phyloP scores from a whole-genome alignment of 2,888 invertebrate species.

The Timema cristinae region DNA sequence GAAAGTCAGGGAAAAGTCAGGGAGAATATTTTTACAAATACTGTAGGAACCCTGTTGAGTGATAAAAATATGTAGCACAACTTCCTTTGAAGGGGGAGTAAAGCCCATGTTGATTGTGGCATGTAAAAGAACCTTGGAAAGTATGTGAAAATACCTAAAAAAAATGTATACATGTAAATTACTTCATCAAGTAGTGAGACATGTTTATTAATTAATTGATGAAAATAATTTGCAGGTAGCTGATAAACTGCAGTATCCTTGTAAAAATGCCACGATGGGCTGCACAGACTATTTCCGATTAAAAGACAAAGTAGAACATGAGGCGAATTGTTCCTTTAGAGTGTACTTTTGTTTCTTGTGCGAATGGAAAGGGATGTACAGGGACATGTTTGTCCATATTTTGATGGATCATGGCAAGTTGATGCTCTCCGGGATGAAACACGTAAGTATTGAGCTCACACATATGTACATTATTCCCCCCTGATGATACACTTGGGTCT shows the following conservation, averaged over 20 bases:
- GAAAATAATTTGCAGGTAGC: constrained; percentile 44
- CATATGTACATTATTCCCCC: not conserved
- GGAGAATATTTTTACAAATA: no score
- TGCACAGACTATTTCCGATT: constrained; percentile 49
- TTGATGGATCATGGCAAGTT: constrained; percentile 15
- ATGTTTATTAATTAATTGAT: no score
- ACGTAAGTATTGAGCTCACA: constrained; percentile 11
- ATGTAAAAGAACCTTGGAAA: no score
- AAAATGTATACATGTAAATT: no score
- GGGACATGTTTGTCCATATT: constrained; percentile 19
- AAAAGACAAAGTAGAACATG: constrained; percentile 48
- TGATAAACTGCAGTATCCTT: constrained; percentile 53
- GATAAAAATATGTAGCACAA: no score
- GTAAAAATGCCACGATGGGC: constrained; percentile 46
- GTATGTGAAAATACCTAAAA: no score
- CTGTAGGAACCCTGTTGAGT: no score
- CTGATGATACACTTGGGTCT: not conserved
- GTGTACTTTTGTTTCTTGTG: constrained; percentile 52
- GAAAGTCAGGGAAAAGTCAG: no score
- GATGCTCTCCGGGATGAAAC: constrained; percentile 19
- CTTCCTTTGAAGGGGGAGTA: no score
- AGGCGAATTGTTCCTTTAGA: constrained; percentile 49
- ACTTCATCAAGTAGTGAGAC: no score
- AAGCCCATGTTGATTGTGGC: no score
- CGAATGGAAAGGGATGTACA: constrained; percentile 24